Percentiles rank a stretch among this genome's conserved stretches.
Conservation (phyloP, 2,113 vertebrate genomes). For the Cygnus atratus region DNA sequence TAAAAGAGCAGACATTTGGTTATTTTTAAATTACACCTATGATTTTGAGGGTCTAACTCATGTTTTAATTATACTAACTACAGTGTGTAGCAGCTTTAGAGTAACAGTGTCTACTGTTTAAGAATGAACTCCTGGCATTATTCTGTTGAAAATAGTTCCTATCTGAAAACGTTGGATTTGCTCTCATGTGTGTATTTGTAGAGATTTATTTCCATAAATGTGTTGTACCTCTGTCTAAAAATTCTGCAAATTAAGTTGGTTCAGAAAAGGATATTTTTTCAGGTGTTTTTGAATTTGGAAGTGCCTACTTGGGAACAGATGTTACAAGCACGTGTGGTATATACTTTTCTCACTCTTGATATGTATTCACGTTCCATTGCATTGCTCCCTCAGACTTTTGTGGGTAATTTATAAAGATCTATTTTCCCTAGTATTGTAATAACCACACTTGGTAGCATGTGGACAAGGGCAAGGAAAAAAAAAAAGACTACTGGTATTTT, state of each 20-base stretch:
- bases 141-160: neutral
- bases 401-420: neutral
- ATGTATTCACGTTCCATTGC: fast-evolving
- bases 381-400: neutral
- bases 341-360: neutral
- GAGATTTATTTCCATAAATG: neutral
- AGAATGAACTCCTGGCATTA: neutral
- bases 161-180: neutral
- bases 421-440: neutral
- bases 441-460: neutral
- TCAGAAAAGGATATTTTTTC: neutral
- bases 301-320: neutral
- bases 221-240: neutral
- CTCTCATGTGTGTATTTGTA: neutral
- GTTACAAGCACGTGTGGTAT: neutral
- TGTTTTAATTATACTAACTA: neutral
- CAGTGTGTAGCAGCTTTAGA: neutral
- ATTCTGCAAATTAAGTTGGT: neutral
- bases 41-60: neutral
- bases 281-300: neutral
- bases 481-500: neutral
- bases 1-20: neutral
- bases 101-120: neutral
- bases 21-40: neutral
- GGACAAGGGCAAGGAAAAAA: neutral